Percentiles rank a stretch among this genome's conserved stretches.
These are phyloP conservation scores for Ailuropoda melanoleuca DNA, from an alignment of 2,113 vertebrate species.

Conservation along the genomic window DNA sequence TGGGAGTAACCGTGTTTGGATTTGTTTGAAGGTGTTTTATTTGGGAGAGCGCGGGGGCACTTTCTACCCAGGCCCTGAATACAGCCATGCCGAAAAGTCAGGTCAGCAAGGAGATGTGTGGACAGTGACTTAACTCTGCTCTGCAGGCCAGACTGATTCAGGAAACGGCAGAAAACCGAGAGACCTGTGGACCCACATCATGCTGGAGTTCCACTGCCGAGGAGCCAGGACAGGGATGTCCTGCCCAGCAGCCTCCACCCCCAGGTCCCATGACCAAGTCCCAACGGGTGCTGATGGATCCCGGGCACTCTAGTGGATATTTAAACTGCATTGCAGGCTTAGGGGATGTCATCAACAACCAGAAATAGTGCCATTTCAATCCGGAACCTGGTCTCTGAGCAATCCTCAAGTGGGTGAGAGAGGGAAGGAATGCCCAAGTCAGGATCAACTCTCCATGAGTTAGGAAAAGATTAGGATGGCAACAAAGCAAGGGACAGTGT, in stretches of 20 bases:
- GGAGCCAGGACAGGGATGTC: background rate
- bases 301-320: background rate
- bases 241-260: background rate
- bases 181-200: rapidly evolving
- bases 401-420: constrained; percentile 30
- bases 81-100: background rate
- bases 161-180: background rate
- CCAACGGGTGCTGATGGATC: background rate
- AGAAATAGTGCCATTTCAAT: constrained; percentile 40
- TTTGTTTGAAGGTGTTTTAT: background rate
- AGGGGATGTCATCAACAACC: constrained; percentile 42
- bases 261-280: constrained; percentile 35
- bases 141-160: background rate
- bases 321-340: background rate
- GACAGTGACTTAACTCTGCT: background rate
- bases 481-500: background rate
- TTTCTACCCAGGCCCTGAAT: background rate
- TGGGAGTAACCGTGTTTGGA: background rate
- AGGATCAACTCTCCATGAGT: background rate
- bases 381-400: background rate
- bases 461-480: background rate
- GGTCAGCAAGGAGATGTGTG: background rate
- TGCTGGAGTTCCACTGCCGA: too few relatives aligned
- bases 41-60: background rate
- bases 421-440: background rate